Evolutionary conservation across 2,113 vertebrate species (phyloP).

Genomic region (Aepyceros melampus): DNA sequence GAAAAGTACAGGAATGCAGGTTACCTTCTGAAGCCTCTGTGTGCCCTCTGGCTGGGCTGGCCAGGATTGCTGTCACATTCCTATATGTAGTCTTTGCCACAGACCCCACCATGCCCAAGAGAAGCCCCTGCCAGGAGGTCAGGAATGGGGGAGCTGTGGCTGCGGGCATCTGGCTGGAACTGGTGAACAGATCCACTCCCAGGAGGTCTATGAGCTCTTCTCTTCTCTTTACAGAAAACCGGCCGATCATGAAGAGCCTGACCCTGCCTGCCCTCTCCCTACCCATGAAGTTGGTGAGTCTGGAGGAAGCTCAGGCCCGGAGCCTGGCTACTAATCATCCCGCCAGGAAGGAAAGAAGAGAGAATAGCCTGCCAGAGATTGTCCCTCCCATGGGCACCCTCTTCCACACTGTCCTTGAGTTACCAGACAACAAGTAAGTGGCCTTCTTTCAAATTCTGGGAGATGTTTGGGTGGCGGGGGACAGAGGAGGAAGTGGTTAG

Average conservation of each 20-base stretch:
- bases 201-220: constrained; percentile 12
- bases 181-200: accelerated
- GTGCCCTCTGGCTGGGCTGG: neutral
- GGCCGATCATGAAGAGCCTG: constrained; percentile 86
- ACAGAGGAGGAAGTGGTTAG: neutral
- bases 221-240: constrained; percentile 77
- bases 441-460: neutral
- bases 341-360: constrained; percentile 89
- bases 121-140: neutral
- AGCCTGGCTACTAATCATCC: constrained; percentile 91
- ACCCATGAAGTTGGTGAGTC: constrained; percentile 96
- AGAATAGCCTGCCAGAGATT: constrained; percentile 94
- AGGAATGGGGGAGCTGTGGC: neutral
- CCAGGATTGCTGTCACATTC: neutral
- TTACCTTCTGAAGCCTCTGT: neutral
- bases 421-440: constrained; percentile 93
- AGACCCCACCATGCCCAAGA: neutral
- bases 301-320: constrained; percentile 96
- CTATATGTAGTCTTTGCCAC: neutral
- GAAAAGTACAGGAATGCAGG: neutral
- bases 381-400: constrained; percentile 87
- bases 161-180: neutral
- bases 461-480: neutral
- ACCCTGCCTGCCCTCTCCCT: constrained; percentile 87
- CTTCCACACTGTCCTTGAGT: constrained; percentile 96